These are phyloP conservation scores for Phasianus colchicus DNA, from an alignment of 2,113 vertebrate species.

Conservation along the genomic window DNA sequence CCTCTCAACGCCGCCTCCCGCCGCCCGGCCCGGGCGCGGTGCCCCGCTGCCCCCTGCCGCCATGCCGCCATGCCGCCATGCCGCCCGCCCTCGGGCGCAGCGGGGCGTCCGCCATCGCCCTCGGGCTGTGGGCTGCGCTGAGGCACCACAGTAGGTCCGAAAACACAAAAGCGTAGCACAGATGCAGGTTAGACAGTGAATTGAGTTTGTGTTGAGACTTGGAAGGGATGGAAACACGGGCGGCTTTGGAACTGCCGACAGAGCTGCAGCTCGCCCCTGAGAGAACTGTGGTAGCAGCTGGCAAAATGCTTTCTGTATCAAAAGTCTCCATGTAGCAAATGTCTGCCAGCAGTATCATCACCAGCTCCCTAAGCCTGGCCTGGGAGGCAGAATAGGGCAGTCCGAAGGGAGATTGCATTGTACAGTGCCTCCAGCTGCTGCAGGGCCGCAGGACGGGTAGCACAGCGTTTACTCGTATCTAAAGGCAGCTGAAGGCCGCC, in stretches of 20 bases:
- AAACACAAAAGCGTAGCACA: no score
- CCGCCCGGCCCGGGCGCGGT: not conserved
- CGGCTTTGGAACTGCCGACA: not conserved
- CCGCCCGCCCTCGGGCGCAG: no score
- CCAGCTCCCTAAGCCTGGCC: not conserved
- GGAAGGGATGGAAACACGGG: not conserved
- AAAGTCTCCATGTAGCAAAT: not conserved
- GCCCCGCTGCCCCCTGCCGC: no score
- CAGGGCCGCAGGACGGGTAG: not conserved
- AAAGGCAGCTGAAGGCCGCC: not conserved
- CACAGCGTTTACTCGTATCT: not conserved
- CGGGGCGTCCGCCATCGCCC: no score
- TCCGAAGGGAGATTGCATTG: not conserved
- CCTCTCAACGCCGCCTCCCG: not conserved
- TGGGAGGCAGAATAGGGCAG: not conserved
- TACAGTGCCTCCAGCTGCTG: not conserved
- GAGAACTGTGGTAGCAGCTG: not conserved
- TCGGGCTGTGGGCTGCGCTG: no score
- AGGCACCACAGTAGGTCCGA: no score
- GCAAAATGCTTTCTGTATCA: not conserved
- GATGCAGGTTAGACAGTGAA: no score
- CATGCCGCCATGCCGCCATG: no score
- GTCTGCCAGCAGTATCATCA: not conserved
- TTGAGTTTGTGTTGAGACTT: not conserved
- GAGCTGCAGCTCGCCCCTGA: not conserved